Percentiles rank a stretch among this genome's conserved stretches.
These are phyloP conservation scores for Brachypteracias leptosomus DNA, from an alignment of 2,113 vertebrate species.

Conservation along the genomic window DNA sequence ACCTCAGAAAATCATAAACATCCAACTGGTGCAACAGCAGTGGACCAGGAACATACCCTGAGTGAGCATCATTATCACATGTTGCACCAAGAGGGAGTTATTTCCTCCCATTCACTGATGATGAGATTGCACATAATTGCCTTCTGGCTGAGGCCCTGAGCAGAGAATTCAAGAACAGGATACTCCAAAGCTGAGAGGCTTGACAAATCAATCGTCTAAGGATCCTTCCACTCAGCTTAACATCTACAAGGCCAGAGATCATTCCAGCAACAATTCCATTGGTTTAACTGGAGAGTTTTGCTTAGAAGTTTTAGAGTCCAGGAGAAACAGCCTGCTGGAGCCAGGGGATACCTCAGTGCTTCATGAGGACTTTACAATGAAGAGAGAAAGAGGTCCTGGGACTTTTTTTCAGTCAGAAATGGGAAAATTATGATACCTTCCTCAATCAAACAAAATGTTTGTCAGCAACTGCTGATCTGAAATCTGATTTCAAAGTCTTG, in stretches of 20 bases:
- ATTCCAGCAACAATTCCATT: neutral
- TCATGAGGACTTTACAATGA: neutral
- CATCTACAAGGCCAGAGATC: neutral
- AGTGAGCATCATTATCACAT: neutral
- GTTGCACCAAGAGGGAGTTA: neutral
- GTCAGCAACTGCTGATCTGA: neutral
- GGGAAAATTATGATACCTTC: neutral
- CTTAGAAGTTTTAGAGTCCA: neutral
- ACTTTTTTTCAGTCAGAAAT: neutral
- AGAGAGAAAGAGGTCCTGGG: neutral
- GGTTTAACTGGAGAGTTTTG: neutral
- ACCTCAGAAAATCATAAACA: neutral
- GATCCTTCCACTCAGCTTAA: conserved; percentile 10
- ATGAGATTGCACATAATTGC: conserved; percentile 50
- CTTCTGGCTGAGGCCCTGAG: neutral
- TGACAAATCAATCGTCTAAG: conserved; percentile 26
- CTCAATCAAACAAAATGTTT: neutral
- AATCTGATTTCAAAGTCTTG: neutral
- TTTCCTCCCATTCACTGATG: conserved; percentile 9
- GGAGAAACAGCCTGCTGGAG: neutral
- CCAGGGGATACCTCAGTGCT: neutral
- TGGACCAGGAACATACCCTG: neutral
- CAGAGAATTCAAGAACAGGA: conserved; percentile 27
- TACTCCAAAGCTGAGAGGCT: neutral
- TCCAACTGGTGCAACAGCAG: neutral